Base-by-base conservation (phyloP, 2,113 vertebrate genomes). In the Coptodon rendalli region DNA sequence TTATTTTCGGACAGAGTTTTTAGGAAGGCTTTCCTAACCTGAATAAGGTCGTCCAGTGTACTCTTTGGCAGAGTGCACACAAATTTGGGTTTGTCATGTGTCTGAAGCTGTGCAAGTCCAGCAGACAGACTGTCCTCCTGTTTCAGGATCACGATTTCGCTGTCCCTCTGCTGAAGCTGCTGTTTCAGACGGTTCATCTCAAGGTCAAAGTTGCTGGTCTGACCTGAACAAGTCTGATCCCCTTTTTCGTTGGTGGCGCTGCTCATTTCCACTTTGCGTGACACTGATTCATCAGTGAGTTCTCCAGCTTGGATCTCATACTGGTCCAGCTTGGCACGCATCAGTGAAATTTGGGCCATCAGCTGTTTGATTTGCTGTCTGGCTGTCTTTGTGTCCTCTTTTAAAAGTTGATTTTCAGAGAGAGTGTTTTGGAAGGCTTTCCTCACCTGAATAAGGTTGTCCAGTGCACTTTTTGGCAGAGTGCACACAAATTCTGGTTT, bases 71-170 rank as follows among this genome's bases (percentile, higher is more conserved):
- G 17, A n/a, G 50, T n/a, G 50, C 50, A 52, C 50, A 52, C 2
- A 52, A 54, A 34, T 2, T 34, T 7, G 7, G 31, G 31, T 34
- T n/a, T 22, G 3, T 53, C 17, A 22, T 22, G 22, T 52, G 10
- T 52, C 50, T 52, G 50, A 52, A 52, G 50, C 8, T 52, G 0
- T 52, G 19, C 3, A 5, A n/a, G 50, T 9, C n/a, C 19, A 0
- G 48, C 1, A 52, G 17, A 52, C 48, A 52, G 17, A 5, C 50
- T 52, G 8, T n/a, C 8, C 50, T 52, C 17, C 50, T 52, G 50
- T 52, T 52, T 52, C 50, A 52, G 50, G 50, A n/a, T 52, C 50
- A 52, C 9, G 50, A n/a, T 53, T 53, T 53, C 2, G 9, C 50
- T 53, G 19, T 53, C 50, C 50, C 50, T 53, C 19, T 53, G 50